phyloP scores from a whole-genome alignment of 2,888 invertebrate species.

The Agrilus mali region DNA sequence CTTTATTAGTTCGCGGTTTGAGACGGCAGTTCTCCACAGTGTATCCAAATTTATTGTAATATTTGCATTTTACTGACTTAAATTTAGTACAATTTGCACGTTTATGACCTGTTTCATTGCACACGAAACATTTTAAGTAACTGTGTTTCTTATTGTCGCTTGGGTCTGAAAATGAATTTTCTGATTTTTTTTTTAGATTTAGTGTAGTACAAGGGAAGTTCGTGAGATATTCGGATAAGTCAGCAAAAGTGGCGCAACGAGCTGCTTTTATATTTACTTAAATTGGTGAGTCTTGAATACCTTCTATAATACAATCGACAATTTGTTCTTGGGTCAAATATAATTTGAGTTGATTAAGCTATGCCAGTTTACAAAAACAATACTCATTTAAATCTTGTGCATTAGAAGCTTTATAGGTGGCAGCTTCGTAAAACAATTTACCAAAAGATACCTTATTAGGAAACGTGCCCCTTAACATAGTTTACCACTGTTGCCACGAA shows the following conservation, averaged over 20 bases:
- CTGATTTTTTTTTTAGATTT: not conserved
- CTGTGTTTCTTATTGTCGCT: not conserved
- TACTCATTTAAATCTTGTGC: conserved; percentile 2
- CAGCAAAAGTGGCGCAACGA: conserved; percentile 2
- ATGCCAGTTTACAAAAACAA: conserved; percentile 1
- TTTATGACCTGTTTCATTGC: conserved; percentile 1
- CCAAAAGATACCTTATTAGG: not conserved
- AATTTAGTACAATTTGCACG: conserved; percentile 2
- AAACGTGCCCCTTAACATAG: not conserved
- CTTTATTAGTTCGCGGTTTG: no score
- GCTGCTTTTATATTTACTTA: conserved; percentile 4
- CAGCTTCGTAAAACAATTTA: not conserved
- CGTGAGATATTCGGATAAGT: conserved; percentile 1
- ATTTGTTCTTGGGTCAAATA: conserved; percentile 3
- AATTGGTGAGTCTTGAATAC: conserved; percentile 1
- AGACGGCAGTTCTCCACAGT: no score
- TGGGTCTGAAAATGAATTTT: no score
- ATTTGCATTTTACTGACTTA: not conserved
- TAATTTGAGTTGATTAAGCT: not conserved
- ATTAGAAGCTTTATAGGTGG: not conserved
- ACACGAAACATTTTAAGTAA: not conserved
- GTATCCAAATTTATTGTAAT: no score
- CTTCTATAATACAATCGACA: no score
- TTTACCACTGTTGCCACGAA: not conserved
- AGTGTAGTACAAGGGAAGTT: not conserved